Evolutionary conservation across 2,888 invertebrate genomes (phyloP), one percentile per base, ranked within the genome.

Genomic region (Gonocerus acuteangulatus): DNA sequence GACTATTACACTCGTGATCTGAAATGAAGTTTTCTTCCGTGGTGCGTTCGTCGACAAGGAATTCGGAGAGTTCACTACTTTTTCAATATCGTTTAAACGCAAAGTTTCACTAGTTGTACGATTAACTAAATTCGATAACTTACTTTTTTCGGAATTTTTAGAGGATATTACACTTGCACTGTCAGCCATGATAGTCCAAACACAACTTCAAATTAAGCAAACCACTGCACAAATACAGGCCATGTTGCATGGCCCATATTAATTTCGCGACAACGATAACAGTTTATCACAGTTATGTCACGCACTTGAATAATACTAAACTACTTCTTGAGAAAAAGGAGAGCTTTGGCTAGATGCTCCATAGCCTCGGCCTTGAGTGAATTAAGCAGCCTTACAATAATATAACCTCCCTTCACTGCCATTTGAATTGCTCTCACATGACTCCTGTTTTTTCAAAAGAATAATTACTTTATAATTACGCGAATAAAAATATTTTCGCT

Each of bases 11-110:
- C 90, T 90, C 71, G 91, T 93, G 74, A 93, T 92, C 80, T 92
- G 92, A 80, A 92, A 93, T 71, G 91, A 89, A 75, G 90, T 89
- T 76, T 89, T 90, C 81, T 92, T 91, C 79, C 85, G 66, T 15
- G 67, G 78, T 76, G 73, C 78, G 76, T 76, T 77, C 76, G 77
- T 76, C 76, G 79, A 77, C 59, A 69, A 65, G 21, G 68, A 63
- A 48, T 69, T 68, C 47, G 70, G 68, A 59, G 67, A 68, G 64
- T 59, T 66, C 51, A 66, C 62, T 36, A 60, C 67, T 52, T 62
- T 65, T 56, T 68, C 68, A 51, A 63, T 62, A 42, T 68, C 67
- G 21, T 66, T 68, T 54, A 84, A 77, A 68, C 85, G 81, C 74
- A 85, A 78, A 76, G 84, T 83, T 78, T 85, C 85, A 76, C 82